Evolutionary conservation across 1,140 invertebrate genomes (phyloP).

Genomic region (Penaeus indicus): DNA sequence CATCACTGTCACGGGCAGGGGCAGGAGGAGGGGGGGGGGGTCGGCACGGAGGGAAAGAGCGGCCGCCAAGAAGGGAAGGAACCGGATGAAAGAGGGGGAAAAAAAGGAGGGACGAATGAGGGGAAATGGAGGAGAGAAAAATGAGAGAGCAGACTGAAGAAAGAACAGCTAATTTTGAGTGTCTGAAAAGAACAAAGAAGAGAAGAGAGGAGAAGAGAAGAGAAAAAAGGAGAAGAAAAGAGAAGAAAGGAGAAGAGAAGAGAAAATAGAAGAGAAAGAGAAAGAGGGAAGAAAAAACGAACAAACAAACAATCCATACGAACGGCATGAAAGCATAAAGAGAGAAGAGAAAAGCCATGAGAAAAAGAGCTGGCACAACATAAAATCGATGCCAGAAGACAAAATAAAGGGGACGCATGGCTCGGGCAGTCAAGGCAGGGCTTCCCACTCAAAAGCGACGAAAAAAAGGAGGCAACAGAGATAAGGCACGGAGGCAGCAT

Average conservation of each 20-base stretch:
- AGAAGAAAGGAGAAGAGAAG: not conserved
- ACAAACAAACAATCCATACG: slow-evolving; percentile 16
- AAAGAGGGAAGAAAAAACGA: slow-evolving; percentile 44
- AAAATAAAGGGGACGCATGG: too few relatives aligned
- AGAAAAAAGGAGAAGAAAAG: slow-evolving; percentile 3
- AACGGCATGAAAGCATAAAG: too few relatives aligned
- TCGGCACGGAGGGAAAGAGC: not conserved
- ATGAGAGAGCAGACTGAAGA: not conserved
- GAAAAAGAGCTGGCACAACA: too few relatives aligned
- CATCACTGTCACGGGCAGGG: too few relatives aligned
- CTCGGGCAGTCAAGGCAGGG: too few relatives aligned
- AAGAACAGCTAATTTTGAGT: too few relatives aligned
- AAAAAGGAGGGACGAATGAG: not conserved
- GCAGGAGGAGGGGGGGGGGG: not conserved
- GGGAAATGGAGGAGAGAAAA: not conserved
- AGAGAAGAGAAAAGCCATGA: too few relatives aligned
- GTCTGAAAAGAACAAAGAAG: not conserved
- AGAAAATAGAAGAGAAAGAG: slow-evolving; percentile 48
- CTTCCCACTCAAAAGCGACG: too few relatives aligned
- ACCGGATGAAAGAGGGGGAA: not conserved
- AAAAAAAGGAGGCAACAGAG: too few relatives aligned
- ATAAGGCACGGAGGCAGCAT: too few relatives aligned
- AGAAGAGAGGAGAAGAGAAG: not conserved
- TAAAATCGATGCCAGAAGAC: too few relatives aligned
- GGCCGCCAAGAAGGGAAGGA: not conserved